Percentiles rank a stretch among this genome's conserved stretches.
These are phyloP conservation scores for Galeopterus variegatus DNA, from an alignment of 2,113 vertebrate species.

Conservation along the genomic window DNA sequence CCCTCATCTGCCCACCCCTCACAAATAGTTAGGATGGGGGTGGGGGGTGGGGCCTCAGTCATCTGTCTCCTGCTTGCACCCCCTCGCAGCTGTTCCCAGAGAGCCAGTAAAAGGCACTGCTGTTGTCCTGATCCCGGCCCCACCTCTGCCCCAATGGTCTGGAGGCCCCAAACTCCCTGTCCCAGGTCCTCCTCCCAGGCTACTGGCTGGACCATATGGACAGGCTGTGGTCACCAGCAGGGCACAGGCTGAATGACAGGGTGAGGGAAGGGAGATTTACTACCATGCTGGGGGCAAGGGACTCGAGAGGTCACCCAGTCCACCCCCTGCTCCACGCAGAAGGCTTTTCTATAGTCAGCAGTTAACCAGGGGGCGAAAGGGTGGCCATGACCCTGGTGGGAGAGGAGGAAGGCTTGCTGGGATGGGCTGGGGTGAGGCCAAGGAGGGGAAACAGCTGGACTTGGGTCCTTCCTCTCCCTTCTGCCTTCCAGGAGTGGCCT, in stretches of 20 bases:
- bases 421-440: not conserved
- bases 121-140: not conserved
- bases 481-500: not conserved
- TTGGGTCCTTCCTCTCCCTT: not conserved
- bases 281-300: not conserved
- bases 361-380: not conserved
- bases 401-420: not conserved
- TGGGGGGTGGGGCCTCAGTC: not conserved
- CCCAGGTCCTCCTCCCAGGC: conserved; percentile 21
- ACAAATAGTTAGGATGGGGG: not conserved
- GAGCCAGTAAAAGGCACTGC: conserved; percentile 53
- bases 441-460: not conserved
- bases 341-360: not conserved
- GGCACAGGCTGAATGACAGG: conserved; percentile 17
- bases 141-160: conserved; percentile 49
- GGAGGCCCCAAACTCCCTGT: conserved; percentile 32
- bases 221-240: not conserved
- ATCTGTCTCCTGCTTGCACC: not conserved
- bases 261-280: not conserved
- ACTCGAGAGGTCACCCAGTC: not conserved
- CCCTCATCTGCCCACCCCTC: not conserved
- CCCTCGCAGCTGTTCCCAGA: conserved; percentile 50
- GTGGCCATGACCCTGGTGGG: not conserved
- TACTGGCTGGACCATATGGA: conserved; percentile 55
- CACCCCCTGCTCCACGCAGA: not conserved